Evolutionary conservation across 2,113 vertebrate species (phyloP), one percentile per base, ranked within the genome.

Genomic region (Caloenas nicobarica): DNA sequence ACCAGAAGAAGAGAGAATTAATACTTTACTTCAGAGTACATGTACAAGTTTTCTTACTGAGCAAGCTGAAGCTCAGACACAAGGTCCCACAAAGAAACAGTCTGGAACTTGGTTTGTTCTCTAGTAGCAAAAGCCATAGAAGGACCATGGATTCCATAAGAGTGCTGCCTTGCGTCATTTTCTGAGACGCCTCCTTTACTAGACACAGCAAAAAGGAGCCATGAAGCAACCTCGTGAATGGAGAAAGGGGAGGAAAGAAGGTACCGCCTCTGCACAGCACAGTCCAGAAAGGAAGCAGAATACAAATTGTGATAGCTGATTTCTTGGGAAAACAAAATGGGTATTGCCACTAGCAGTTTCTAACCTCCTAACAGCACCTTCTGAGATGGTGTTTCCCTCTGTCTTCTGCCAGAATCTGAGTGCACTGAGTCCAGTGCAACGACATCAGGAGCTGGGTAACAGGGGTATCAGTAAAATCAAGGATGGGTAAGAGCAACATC

Each of bases 1-100:
- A 97, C 64, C 89, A 95, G 89, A 83, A 95, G 80, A 89, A 90
- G 44, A 87, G 42, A 90, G 36, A 66, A 89, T 91, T 66, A 66
- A 91, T 21, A 70, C 19, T 18, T 96, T 86, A 95, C 23, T 88
- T 88, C 25, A 89, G 72, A 89, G 38, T 42, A 86, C 0, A 7
- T 2, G 21, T 18, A 70, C 2, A 1, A 21, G 44, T 95, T 80
- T 80, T 38, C 61, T 68, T 36, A 87, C 40, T 31, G 81, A 89
- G 53, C 65, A 61, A 79, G 53, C 34, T 84, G 42, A 88, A 79
- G 38, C 28, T 93, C 61, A 79, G 48, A 76, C 80, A 71, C 19
- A 44, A 81, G 40, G 23, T 36, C 26, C 51, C 65, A 70, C 26
- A 56, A 23, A 85, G 22, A 87, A 78, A 71, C 4, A 58, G 65